Conservation (phyloP, 1,140 invertebrate species). For the Neomicropteryx cornuta region DNA sequence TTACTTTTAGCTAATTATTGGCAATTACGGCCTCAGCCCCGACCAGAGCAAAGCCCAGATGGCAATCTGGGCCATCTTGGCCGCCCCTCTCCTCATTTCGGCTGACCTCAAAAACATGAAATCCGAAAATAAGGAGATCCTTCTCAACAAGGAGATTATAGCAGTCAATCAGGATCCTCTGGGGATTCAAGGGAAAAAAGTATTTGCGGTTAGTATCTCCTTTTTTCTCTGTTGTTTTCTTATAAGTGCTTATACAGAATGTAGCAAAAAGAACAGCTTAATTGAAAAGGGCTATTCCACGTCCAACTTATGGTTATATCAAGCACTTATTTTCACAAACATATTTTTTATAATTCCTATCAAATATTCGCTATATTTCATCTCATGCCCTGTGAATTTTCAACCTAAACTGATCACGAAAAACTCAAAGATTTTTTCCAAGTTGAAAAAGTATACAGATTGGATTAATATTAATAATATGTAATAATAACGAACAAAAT, state of each 20-base stretch:
- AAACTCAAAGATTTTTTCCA: no score
- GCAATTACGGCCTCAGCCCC: conserved; percentile 78
- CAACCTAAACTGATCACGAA: no score
- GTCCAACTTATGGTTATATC: no score
- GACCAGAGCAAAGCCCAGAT: conserved; percentile 80
- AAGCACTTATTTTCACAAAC: no score
- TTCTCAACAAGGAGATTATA: conserved; percentile 67
- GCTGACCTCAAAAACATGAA: conserved; percentile 65
- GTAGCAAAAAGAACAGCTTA: no score
- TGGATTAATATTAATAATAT: no score
- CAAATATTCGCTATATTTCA: not conserved
- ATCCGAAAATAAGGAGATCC: conserved; percentile 60
- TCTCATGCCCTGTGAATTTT: no score
- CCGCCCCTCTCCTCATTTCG: conserved; percentile 83
- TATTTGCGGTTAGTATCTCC: not conserved
- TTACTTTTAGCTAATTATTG: conserved; percentile 76
- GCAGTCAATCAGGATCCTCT: conserved; percentile 77
- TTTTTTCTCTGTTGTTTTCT: not conserved
- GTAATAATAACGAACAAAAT: no score
- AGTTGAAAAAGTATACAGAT: no score
- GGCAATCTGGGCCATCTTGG: conserved; percentile 83
- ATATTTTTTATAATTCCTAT: no score
- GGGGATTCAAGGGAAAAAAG: conserved; percentile 39
- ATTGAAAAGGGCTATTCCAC: no score
- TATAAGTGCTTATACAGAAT: no score